phyloP scores from a whole-genome alignment of 2,888 invertebrate genomes.

The Orgyia antiqua region DNA sequence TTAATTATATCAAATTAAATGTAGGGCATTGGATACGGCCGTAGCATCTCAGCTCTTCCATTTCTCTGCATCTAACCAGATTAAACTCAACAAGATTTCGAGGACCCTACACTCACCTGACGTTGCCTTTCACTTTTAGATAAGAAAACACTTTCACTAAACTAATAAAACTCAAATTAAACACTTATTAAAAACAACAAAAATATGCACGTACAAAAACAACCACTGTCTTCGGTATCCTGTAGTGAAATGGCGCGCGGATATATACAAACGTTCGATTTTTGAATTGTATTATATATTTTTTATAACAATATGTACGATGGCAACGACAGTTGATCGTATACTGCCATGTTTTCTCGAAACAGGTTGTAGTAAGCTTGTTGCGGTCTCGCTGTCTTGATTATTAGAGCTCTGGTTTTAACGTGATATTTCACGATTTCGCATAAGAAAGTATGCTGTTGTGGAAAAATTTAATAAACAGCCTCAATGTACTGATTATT shows the following conservation, averaged over 20 bases:
- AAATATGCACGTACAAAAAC: constrained; percentile 12
- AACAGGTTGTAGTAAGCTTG: constrained; percentile 52
- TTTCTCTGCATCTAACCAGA: constrained; percentile 33
- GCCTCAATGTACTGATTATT: constrained; percentile 21
- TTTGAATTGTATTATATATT: constrained; percentile 24
- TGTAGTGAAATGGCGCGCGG: constrained; percentile 24
- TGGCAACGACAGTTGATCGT: constrained; percentile 30
- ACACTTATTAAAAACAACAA: constrained; percentile 17
- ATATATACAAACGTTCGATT: constrained; percentile 18
- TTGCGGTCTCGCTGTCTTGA: constrained; percentile 43
- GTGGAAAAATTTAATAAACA: constrained; percentile 48
- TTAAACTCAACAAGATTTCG: constrained; percentile 44
- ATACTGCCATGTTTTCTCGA: constrained; percentile 59
- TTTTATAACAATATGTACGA: constrained; percentile 28
- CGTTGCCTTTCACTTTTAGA: constrained; percentile 64
- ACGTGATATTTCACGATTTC: constrained; percentile 34
- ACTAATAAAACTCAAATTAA: constrained; percentile 20
- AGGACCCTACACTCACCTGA: constrained; percentile 44
- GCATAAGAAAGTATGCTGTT: constrained; percentile 50
- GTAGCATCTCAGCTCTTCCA: constrained; percentile 36
- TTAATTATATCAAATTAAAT: constrained; percentile 3
- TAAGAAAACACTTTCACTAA: constrained; percentile 63
- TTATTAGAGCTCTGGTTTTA: constrained; percentile 41
- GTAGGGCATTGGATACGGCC: constrained; percentile 35
- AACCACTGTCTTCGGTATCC: constrained; percentile 18